Base-by-base conservation (phyloP, 2,797 vertebrate species). In the Danio kyathit region DNA sequence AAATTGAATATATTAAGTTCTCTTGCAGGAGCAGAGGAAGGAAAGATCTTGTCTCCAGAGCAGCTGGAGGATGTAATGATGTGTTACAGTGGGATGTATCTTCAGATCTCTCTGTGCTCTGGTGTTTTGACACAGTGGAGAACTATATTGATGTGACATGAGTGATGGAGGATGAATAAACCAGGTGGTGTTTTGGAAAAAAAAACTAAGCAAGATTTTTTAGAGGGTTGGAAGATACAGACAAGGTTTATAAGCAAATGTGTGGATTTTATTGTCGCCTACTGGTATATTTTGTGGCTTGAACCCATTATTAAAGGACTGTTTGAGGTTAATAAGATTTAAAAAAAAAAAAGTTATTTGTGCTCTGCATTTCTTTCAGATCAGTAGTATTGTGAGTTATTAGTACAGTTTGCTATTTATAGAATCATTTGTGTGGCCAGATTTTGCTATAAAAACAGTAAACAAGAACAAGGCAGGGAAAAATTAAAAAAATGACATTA, bases 1-100 rank as follows among this genome's bases (percentile, higher is more conserved):
- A 89, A 91, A 89, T 87, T 82, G 65, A 90, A 90, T 90, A 85
- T 87, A 89, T 90, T 84, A 86, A 82, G 86, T 82, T 70, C 87
- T 88, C 87, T 88, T 74, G 5, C 66, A 87, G 89, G 88, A 82
- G 2, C 81, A 80, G 65, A 63, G 84, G 81, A 88, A 89, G 86
- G 86, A 89, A 63, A 70, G 43, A 69, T 69, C 65, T 69, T 69
- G 56, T 82, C 64, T 76, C 14, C 9, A 76, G 66, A 72, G 66
- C 52, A 80, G 66, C 60, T 48, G 57, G 19, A 72, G 67, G 74
- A 54, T 72, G 67, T 79, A 61, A 63, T 79, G 61, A 72, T 66
- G 64, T 56, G 57, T 66, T 77, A 54, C 65, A 48, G 49, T 59
- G 17, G 72, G 54, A 80, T n/a, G 12, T 40, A 54, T 82, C 67